A percentile compares a stretch with the other conserved stretches of the same genome.
Conservation (phyloP, 2,888 invertebrate genomes). For the Anticlea derivata region DNA sequence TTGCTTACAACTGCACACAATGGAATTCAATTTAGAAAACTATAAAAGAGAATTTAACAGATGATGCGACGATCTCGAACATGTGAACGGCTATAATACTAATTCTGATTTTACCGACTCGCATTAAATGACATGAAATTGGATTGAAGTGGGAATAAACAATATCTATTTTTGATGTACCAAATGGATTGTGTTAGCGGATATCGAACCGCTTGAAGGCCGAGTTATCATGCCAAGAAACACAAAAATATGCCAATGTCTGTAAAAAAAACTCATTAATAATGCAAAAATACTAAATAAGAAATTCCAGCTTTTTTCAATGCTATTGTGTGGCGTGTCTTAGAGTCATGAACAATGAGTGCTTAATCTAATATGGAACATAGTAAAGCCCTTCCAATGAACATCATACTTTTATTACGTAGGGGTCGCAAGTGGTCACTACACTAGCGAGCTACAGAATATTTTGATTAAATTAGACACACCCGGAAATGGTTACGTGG, state of each 20-base stretch:
- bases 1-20: constrained; percentile 45
- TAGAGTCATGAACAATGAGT: constrained; percentile 14
- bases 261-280: constrained; percentile 16
- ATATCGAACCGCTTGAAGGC: constrained; percentile 50
- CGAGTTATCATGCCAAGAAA: constrained; percentile 45
- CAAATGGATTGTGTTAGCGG: constrained; percentile 51
- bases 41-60: constrained; percentile 13
- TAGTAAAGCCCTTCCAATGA: constrained; percentile 7
- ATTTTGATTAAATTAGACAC: constrained; percentile 21
- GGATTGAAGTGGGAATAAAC: constrained; percentile 44
- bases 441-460: neutral
- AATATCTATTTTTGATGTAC: constrained; percentile 42
- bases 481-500: constrained; percentile 14
- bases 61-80: constrained; percentile 2
- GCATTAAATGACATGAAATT: constrained; percentile 12
- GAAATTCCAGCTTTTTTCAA: constrained; percentile 1
- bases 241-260: constrained; percentile 34
- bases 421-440: constrained; percentile 18
- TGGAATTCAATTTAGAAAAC: constrained; percentile 48
- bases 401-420: constrained; percentile 25
- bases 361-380: constrained; percentile 16
- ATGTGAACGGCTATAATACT: neutral
- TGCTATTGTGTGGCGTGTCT: constrained; percentile 14
- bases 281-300: neutral
- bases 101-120: constrained; percentile 12